Evolutionary conservation across 2,113 vertebrate species (phyloP), one percentile per base, ranked within the genome.

Genomic region (Hepsetus odoe): DNA sequence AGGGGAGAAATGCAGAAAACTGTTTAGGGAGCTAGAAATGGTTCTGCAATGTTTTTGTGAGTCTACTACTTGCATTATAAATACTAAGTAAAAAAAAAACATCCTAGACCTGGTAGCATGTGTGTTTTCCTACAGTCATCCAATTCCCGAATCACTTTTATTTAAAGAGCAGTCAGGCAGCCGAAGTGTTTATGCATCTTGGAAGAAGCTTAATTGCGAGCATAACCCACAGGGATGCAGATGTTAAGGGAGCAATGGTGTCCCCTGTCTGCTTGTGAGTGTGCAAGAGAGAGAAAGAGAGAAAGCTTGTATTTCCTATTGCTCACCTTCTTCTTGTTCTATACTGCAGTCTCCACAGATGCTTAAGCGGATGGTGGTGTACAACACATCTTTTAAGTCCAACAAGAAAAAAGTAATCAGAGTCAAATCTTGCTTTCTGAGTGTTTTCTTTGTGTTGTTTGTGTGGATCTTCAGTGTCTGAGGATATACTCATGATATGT

Each of bases 351-450:
- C 96, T 49, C 95, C 94, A 72, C 96, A 98, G 92, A 99, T 99
- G 96, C 90, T 99, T 88, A 98, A 98, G 91, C 93, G 96, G 90
- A 99, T 99, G 97, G 98, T 98, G 90, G 95, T 98, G 86, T 98
- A 96, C 93, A 98, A 99, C 94, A 94, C 94, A 9, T 94, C 96
- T n/a, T 98, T 99, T 93, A 95, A 93, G 93, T 92, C 95, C 89
- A 90, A 85, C 89, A 95, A 93, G 90, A 93, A 90, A 91, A 94
- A 96, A 95, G 96, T 97, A 94, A 92, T 80, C 64, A 76, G 58
- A 42, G 28, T n/a, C 22, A 22, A 74, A 16, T 3, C 5, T 67
- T 55, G 69, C 58, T 40, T 32, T 61, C 69, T 67, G 42, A 20
- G 51, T 68, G 13, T 12, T 46, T 55, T 40, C 28, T 67, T 30